These are phyloP conservation scores for Tragelaphus strepsiceros DNA, from an alignment of 2,113 vertebrate species.

Conservation along the genomic window DNA sequence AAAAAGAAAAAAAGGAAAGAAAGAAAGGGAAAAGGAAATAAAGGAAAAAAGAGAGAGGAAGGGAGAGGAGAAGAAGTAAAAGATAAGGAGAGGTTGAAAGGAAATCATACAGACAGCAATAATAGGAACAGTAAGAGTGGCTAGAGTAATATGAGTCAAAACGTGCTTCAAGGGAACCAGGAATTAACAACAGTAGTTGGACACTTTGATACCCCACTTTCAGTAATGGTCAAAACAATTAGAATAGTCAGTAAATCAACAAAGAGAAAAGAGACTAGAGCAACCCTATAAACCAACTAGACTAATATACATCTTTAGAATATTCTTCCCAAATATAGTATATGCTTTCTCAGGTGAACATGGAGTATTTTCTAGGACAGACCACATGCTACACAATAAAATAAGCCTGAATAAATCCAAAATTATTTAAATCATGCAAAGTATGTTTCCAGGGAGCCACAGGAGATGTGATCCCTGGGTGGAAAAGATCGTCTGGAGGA, in stretches of 20 bases:
- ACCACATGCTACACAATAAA: background rate
- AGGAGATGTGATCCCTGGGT: accelerated
- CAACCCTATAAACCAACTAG: background rate
- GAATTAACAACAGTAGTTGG: background rate
- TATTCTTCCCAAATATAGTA: background rate
- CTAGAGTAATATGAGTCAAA: background rate
- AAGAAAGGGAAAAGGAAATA: background rate
- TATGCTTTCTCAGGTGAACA: background rate
- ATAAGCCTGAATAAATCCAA: background rate
- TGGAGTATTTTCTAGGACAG: background rate
- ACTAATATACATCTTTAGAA: background rate
- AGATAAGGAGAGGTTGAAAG: background rate
- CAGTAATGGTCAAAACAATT: background rate
- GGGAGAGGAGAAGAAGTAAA: too few relatives aligned
- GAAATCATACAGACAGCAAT: background rate
- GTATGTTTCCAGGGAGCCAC: background rate
- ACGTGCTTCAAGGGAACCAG: background rate
- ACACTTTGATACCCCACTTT: background rate
- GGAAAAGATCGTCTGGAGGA: background rate
- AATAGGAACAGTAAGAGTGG: background rate
- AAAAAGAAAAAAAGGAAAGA: too few relatives aligned
- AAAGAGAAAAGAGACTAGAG: background rate
- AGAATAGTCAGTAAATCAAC: background rate
- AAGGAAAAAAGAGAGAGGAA: background rate
- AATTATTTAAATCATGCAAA: background rate